Evolutionary conservation across 2,113 vertebrate genomes (phyloP), one percentile per base, ranked within the genome.

Genomic region (Trachemys scripta): DNA sequence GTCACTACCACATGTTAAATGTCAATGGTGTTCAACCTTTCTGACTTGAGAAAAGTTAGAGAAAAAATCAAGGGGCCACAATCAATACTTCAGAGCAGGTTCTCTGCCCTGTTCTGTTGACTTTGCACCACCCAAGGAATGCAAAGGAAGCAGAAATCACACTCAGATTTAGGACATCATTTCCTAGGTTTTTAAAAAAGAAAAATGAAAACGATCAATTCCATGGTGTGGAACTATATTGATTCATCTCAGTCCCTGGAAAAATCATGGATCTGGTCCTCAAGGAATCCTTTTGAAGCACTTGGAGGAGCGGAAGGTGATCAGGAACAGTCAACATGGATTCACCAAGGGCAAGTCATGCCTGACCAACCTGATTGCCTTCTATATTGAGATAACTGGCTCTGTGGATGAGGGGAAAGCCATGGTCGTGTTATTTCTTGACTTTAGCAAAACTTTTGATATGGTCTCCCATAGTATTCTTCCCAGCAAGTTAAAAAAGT

Each of bases 41-140:
- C 51, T 50, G 14, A 31, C 62, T 57, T 75, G 27, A 54, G 8
- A 54, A 78, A 27, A 31, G 80, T 90, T 76, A 79, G 65, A 12
- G 51, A 4, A 89, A 57, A 82, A 20, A 31, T 51, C 19, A 24
- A 82, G 53, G 27, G 7, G n/a, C 16, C 7, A 20, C 47, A 65
- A 19, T 5, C 6, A 84, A 24, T 6, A 17, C 31, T 78, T 50
- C 29, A 49, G 80, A 38, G 22, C 35, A n/a, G 13, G 4, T 90
- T 84, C 80, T 86, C 9, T 84, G n/a, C 20, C 75, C 0, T 0
- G 50, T 11, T 10, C 2, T 5, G 4, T 13, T 47, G 42, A 24
- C 42, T 47, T 47, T 13, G 75, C 42, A 10, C 38, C 42, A 47
- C 24, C 13, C 75, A 47, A 1, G 27, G 31, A 5, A 0, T 4